These are phyloP conservation scores for Crotalus viridis DNA, from an alignment of 2,113 vertebrate species.

Conservation along the genomic window DNA sequence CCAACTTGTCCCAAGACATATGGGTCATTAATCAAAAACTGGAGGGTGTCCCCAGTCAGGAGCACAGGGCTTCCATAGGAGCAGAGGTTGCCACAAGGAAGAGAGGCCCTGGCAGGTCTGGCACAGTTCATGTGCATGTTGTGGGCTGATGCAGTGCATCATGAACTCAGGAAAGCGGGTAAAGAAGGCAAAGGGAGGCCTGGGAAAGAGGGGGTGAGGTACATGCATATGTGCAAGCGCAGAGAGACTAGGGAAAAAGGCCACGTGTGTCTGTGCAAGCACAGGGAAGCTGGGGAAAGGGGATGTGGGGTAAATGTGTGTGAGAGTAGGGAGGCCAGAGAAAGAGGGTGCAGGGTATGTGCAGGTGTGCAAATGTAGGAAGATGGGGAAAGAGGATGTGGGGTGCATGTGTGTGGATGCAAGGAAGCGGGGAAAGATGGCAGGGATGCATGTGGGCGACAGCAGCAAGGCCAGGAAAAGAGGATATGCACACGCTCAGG, in stretches of 20 bases:
- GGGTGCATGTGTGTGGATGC: neutral
- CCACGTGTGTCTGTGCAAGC: neutral
- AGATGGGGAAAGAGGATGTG: neutral
- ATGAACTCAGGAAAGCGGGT: neutral
- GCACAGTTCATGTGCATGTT: neutral
- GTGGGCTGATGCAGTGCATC: neutral
- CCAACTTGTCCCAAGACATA: neutral
- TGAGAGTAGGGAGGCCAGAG: neutral
- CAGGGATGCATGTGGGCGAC: neutral
- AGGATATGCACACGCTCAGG: neutral
- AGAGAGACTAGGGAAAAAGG: neutral
- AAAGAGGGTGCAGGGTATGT: neutral
- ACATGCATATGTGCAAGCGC: neutral
- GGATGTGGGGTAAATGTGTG: neutral
- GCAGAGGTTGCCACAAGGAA: neutral
- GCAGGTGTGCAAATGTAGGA: neutral
- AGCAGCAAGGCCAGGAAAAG: no score
- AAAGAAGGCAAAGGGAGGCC: neutral
- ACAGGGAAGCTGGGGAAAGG: neutral
- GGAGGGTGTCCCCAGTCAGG: neutral
- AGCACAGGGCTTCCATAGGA: neutral
- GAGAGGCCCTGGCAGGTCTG: neutral
- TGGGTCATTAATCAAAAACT: neutral
- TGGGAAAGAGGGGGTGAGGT: neutral
- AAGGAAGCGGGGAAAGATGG: neutral